phyloP scores from a whole-genome alignment of 2,113 vertebrate species.

The Podarcis cretensis region DNA sequence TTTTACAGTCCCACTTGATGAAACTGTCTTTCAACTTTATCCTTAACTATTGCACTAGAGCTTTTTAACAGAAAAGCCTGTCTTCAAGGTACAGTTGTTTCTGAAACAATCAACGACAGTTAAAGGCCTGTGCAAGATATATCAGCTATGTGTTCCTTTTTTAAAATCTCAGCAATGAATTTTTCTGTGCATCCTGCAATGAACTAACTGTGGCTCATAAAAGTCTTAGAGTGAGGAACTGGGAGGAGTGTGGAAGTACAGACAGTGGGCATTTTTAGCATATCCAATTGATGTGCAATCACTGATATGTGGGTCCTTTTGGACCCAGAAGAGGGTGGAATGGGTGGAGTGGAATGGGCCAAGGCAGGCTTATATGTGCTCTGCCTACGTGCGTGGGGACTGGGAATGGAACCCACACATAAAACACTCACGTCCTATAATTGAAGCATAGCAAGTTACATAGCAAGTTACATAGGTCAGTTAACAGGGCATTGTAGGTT shows the following conservation, averaged over 20 bases:
- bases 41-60: background rate
- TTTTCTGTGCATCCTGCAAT: background rate
- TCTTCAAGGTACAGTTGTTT: background rate
- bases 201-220: background rate
- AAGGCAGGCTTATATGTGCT: too few species aligned
- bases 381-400: too few species aligned
- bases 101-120: background rate
- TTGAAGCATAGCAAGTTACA: background rate
- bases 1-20: background rate
- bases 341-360: too few species aligned
- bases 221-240: background rate
- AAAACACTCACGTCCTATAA: too few species aligned
- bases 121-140: background rate
- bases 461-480: background rate
- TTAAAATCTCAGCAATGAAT: background rate
- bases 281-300: too few species aligned
- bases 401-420: too few species aligned
- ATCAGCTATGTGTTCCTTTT: background rate
- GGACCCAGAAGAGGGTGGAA: too few species aligned
- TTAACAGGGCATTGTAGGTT: background rate
- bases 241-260: background rate
- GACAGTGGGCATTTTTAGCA: too few species aligned
- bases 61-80: background rate
- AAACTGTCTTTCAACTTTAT: slow-evolving; percentile 1
- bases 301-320: too few species aligned